Evolutionary conservation across 1,140 invertebrate species (phyloP).

Genomic region (Drosophila sturtevanti): DNA sequence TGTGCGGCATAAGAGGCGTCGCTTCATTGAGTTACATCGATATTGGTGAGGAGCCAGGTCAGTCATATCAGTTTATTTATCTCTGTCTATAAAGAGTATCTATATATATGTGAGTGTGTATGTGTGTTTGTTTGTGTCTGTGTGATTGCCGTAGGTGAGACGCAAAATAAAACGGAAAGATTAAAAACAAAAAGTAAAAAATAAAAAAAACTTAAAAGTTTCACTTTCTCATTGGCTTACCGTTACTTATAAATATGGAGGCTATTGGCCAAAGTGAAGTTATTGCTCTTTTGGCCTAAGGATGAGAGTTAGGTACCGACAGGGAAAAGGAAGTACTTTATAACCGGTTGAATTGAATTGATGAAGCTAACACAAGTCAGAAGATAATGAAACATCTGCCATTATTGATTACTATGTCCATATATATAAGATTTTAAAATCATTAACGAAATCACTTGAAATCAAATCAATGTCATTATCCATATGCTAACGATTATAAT

Average conservation of each 20-base stretch:
- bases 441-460: neutral
- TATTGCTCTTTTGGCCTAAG: conserved; percentile 49
- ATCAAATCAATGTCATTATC: neutral
- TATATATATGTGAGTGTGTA: neutral
- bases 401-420: neutral
- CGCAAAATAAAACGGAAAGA: conserved; percentile 71
- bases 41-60: conserved; percentile 35
- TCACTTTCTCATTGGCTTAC: conserved; percentile 76
- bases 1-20: conserved; percentile 10
- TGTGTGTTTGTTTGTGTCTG: conserved; percentile 18
- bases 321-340: conserved; percentile 34
- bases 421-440: neutral
- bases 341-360: neutral
- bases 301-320: conserved; percentile 33
- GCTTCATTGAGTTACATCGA: conserved; percentile 67
- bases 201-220: conserved; percentile 52
- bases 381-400: neutral
- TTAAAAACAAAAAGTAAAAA: conserved; percentile 50
- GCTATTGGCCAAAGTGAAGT: conserved; percentile 42
- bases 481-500: neutral
- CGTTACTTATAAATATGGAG: conserved; percentile 77
- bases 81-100: no score
- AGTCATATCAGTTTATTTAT: neutral
- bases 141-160: conserved; percentile 55
- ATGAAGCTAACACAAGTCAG: neutral